Conservation (phyloP, 2,113 vertebrate species). For the Chaetorhynchus papuensis region DNA sequence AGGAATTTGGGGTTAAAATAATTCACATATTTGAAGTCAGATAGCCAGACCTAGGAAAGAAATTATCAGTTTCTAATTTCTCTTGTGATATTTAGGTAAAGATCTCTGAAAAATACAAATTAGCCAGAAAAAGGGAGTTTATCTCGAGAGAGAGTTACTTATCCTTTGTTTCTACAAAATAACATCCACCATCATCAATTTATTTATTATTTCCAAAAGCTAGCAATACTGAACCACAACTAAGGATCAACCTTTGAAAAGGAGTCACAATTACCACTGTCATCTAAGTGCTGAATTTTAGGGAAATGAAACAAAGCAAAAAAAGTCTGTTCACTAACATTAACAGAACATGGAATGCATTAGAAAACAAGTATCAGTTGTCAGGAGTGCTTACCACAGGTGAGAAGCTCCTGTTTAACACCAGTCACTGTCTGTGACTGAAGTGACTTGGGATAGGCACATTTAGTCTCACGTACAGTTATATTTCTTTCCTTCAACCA, state of each 20-base stretch:
- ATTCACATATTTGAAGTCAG: not conserved
- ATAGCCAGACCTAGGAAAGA: not conserved
- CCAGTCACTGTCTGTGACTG: conserved; percentile 83
- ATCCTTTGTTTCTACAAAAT: not conserved
- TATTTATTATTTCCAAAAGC: not conserved
- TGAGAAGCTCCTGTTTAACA: conserved; percentile 83
- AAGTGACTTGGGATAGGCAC: conserved; percentile 89
- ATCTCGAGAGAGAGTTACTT: not conserved
- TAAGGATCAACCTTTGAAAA: not conserved
- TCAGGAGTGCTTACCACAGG: conserved; percentile 81
- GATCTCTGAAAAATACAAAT: not conserved
- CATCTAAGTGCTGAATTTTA: not conserved
- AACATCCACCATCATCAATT: not conserved
- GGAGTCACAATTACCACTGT: not conserved
- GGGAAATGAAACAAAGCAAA: not conserved
- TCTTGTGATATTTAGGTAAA: not conserved
- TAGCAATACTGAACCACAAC: not conserved
- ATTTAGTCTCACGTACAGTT: conserved; percentile 86
- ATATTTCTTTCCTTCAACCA: conserved; percentile 89
- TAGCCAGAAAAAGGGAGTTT: not conserved
- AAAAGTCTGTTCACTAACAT: not conserved
- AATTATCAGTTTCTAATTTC: not conserved
- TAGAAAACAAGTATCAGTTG: not conserved
- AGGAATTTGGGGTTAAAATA: not conserved
- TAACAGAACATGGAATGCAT: not conserved